Evolutionary conservation across 2,797 vertebrate genomes (phyloP).

Genomic region (Mormyrus proboscirostris): DNA sequence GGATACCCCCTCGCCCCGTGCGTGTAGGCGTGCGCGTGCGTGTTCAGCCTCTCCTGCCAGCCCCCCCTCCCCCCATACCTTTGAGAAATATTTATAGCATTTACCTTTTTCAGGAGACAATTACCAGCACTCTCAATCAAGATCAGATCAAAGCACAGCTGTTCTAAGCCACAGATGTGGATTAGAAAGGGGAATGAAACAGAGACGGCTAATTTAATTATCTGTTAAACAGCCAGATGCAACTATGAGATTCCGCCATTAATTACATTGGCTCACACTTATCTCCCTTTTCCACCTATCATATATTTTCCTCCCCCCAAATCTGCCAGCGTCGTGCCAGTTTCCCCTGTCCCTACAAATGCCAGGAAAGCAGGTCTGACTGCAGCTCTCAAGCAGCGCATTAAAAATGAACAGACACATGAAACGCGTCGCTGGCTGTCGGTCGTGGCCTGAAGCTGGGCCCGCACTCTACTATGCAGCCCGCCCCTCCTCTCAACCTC

Average conservation of each 20-base stretch:
- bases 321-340: background rate
- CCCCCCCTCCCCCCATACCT: background rate
- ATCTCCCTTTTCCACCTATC: constrained; percentile 14
- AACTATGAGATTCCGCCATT: constrained; percentile 14
- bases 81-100: background rate
- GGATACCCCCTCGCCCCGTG: background rate
- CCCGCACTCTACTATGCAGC: background rate
- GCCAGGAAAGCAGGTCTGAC: background rate
- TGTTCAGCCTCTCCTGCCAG: background rate
- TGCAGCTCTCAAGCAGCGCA: background rate
- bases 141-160: background rate
- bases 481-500: background rate
- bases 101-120: constrained; percentile 11
- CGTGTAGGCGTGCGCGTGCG: background rate
- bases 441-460: background rate
- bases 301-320: background rate
- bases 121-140: background rate
- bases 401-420: constrained; percentile 2
- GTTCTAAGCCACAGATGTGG: constrained; percentile 9
- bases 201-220: constrained; percentile 10
- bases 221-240: constrained; percentile 18
- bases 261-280: constrained; percentile 17
- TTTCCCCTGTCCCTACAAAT: background rate
- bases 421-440: background rate
- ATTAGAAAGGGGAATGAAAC: constrained; percentile 5